Evolutionary conservation across 2,113 vertebrate genomes (phyloP).

Genomic region (Pedionomus torquatus): DNA sequence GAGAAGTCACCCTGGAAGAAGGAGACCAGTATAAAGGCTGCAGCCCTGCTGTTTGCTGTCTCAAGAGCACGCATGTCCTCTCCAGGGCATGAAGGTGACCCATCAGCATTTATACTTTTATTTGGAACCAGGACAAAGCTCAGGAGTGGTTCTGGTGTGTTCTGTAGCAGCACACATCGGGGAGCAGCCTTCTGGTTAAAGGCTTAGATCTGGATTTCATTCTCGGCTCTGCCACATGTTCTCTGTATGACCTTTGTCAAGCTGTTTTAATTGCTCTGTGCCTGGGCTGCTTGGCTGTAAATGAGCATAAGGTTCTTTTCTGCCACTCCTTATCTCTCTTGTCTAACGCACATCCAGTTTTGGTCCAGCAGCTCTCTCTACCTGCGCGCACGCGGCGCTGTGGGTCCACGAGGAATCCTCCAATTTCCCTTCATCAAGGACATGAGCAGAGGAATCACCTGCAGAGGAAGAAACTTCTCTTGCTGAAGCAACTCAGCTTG

Average conservation of each 20-base stretch:
- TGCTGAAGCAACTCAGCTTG: neutral
- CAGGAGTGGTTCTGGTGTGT: neutral
- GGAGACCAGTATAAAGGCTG: neutral
- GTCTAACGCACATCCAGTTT: neutral
- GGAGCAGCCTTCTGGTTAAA: neutral
- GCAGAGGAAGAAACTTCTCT: neutral
- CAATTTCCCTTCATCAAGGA: neutral
- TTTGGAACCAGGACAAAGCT: neutral
- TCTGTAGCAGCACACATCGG: neutral
- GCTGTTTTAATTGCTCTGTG: neutral
- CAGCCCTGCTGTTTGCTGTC: neutral
- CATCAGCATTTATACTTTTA: neutral
- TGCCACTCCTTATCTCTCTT: neutral
- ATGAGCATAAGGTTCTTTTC: neutral
- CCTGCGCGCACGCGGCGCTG: accelerated
- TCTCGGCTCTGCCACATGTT: neutral
- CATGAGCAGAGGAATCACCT: neutral
- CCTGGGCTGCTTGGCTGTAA: neutral
- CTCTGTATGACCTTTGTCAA: neutral
- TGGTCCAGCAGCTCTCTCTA: neutral
- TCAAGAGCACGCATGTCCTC: accelerated
- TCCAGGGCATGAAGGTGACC: neutral
- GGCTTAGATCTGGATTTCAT: neutral
- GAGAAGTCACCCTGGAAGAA: neutral
- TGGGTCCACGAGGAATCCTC: neutral